Percentiles rank a stretch among this genome's conserved stretches.
These are phyloP conservation scores for Chrysochloris asiatica DNA, from an alignment of 2,113 vertebrate species.

Conservation along the genomic window DNA sequence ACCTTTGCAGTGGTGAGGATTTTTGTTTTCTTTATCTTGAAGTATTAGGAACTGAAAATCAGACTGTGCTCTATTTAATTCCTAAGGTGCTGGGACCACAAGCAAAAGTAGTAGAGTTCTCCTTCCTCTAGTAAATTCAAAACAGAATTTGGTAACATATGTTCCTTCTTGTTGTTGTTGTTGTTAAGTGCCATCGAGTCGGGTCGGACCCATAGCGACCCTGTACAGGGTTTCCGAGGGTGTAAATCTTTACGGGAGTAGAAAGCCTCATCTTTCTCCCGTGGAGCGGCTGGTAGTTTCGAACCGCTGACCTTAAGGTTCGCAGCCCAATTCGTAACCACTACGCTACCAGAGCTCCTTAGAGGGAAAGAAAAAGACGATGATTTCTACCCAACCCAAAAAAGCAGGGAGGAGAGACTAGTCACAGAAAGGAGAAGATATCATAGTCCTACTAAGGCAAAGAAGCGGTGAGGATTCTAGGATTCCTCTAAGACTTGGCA, in stretches of 20 bases:
- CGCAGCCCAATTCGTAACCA: no score
- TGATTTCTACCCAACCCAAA: neutral
- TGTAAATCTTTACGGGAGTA: no score
- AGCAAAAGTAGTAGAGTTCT: constrained; percentile 30
- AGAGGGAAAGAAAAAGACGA: neutral
- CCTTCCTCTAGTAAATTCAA: constrained; percentile 12
- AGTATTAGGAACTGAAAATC: neutral
- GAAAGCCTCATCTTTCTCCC: no score
- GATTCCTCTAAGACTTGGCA: neutral
- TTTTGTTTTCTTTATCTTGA: no score
- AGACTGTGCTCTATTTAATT: neutral
- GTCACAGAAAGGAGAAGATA: neutral
- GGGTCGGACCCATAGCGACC: no score
- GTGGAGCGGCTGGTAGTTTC: no score
- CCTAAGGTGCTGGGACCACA: constrained; percentile 24
- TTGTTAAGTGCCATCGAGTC: no score
- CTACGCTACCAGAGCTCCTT: no score
- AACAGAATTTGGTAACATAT: neutral
- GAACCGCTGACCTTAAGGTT: no score
- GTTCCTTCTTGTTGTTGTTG: no score
- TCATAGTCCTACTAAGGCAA: neutral
- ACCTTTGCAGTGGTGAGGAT: no score
- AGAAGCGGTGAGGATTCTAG: neutral
- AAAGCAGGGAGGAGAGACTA: neutral
- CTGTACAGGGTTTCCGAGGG: no score